phyloP scores from a whole-genome alignment of 2,113 vertebrate genomes.

The Rhinolophus sinicus region DNA sequence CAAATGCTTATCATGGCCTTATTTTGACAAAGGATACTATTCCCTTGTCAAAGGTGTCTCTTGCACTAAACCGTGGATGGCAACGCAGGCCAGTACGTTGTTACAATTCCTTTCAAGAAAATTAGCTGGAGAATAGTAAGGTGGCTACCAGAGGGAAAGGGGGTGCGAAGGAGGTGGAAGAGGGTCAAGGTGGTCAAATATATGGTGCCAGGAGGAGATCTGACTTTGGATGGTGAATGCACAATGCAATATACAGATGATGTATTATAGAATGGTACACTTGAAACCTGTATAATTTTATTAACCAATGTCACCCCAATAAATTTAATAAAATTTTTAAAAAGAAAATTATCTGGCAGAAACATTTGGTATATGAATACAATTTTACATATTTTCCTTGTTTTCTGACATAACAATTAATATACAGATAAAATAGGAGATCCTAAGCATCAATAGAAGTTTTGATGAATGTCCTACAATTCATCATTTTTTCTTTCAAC shows the following conservation, averaged over 20 bases:
- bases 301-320: no score
- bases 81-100: background rate
- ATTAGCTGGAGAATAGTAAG: background rate
- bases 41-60: background rate
- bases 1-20: background rate
- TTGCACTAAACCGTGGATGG: background rate
- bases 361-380: background rate
- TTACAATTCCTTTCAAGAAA: conserved; percentile 14
- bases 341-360: background rate
- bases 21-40: background rate
- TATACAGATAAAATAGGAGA: conserved; percentile 10
- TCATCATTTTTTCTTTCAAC: background rate
- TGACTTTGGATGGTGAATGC: no score
- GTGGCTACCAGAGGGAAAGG: no score
- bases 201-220: no score
- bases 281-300: no score
- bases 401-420: conserved; percentile 17
- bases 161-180: no score
- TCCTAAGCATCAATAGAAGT: no score
- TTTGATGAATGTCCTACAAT: background rate
- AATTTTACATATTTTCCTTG: conserved; percentile 15
- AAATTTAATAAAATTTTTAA: no score
- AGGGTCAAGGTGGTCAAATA: no score
- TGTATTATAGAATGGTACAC: no score
- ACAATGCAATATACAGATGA: no score